Percentiles rank a stretch among this genome's conserved stretches.
Conservation (phyloP, 1,140 invertebrate species). For the Copidosoma floridanum region DNA sequence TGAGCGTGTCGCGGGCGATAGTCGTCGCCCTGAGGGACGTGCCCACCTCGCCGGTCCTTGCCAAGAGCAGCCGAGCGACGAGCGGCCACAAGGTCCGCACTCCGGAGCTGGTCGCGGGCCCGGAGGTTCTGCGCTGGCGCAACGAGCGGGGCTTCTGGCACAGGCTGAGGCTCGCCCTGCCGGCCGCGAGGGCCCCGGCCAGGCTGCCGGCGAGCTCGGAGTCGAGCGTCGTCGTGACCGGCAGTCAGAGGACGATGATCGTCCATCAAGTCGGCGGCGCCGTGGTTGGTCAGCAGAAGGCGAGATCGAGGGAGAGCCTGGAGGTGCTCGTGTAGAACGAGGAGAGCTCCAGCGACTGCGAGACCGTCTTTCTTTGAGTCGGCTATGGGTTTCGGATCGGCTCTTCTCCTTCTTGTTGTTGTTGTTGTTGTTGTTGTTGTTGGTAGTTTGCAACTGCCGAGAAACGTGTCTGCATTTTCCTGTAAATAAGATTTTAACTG, state of each 20-base stretch:
- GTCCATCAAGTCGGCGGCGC: conserved; percentile 41
- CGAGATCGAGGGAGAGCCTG: conserved; percentile 49
- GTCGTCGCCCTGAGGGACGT: conserved; percentile 45
- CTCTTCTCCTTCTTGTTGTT: no score
- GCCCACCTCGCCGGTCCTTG: conserved; percentile 39
- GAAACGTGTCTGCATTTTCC: no score
- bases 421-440: no score
- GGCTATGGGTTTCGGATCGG: no score
- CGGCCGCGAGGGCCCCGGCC: conserved; percentile 40
- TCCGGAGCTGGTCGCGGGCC: conserved; percentile 2
- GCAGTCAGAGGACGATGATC: no score
- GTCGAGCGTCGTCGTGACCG: conserved; percentile 46
- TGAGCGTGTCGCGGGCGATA: conserved; percentile 37
- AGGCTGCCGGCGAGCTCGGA: conserved; percentile 40
- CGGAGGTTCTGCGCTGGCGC: conserved; percentile 46
- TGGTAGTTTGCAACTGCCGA: no score
- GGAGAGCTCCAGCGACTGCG: no score
- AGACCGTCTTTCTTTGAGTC: no score
- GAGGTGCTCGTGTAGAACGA: conserved; percentile 50
- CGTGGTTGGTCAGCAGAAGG: conserved; percentile 40
- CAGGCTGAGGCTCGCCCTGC: conserved; percentile 48
- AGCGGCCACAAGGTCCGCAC: conserved; percentile 30
- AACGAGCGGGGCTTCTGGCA: conserved; percentile 49
- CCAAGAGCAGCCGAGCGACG: conserved; percentile 45
- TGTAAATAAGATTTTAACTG: no score